Evolutionary conservation across 2,113 vertebrate species (phyloP).

Genomic region (Spermophilus dauricus): DNA sequence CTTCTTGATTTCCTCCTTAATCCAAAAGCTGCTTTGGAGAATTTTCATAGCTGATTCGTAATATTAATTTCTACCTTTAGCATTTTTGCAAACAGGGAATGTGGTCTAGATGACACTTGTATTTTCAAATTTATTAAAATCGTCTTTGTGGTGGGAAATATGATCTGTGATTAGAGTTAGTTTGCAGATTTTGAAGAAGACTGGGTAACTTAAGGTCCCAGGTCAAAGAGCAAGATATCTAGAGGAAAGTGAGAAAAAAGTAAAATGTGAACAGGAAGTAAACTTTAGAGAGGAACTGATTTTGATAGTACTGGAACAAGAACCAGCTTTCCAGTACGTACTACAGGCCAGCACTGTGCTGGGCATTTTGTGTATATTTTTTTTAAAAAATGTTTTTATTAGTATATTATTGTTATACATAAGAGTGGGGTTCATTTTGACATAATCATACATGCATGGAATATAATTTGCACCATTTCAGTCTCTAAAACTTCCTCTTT

Average conservation of each 20-base stretch:
- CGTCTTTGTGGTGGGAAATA: slow-evolving; percentile 31
- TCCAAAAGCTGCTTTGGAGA: slow-evolving; percentile 24
- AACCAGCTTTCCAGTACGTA: neutral
- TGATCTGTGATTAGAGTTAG: neutral
- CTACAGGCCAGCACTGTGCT: neutral
- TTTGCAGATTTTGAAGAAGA: slow-evolving; percentile 27
- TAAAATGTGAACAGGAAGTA: slow-evolving; percentile 59
- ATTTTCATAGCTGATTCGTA: slow-evolving; percentile 2
- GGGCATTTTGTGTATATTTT: neutral
- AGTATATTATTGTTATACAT: no score
- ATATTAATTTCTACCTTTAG: slow-evolving; percentile 7
- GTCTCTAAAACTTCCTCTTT: no score
- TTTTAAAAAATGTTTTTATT: no score
- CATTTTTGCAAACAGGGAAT: neutral
- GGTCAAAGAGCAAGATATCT: neutral
- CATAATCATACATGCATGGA: no score
- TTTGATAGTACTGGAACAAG: slow-evolving; percentile 27
- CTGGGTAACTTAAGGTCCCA: neutral
- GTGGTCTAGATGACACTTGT: neutral
- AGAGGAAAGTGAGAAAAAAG: slow-evolving; percentile 28
- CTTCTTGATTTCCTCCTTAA: slow-evolving; percentile 31
- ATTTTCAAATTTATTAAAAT: slow-evolving; percentile 29
- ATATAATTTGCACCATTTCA: no score
- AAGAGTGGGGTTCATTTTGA: no score
- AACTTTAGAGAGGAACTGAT: slow-evolving; percentile 63